phyloP scores from a whole-genome alignment of 2,888 invertebrate genomes.

The Cheilosia grossa region DNA sequence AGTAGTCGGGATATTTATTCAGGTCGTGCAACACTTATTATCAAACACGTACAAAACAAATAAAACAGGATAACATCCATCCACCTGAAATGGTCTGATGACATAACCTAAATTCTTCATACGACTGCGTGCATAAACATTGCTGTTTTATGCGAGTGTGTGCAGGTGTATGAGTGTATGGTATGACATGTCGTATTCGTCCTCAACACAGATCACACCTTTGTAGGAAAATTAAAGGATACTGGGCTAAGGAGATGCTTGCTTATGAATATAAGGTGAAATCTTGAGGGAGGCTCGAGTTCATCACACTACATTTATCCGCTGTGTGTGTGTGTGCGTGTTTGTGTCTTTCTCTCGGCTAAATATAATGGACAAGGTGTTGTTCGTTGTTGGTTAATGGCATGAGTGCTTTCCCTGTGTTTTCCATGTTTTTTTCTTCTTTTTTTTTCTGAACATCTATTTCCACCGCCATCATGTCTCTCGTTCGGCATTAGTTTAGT shows the following conservation, averaged over 20 bases:
- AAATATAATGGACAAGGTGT: slow-evolving; percentile 73
- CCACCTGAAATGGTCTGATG: slow-evolving; percentile 75
- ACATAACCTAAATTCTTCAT: slow-evolving; percentile 75
- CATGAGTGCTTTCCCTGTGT: slow-evolving; percentile 66
- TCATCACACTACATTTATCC: background rate
- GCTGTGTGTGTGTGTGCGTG: slow-evolving; percentile 20
- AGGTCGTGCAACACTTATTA: slow-evolving; percentile 75
- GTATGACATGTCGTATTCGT: slow-evolving; percentile 28
- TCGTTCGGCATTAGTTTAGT: slow-evolving; percentile 56
- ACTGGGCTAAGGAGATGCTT: slow-evolving; percentile 34
- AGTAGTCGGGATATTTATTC: slow-evolving; percentile 71
- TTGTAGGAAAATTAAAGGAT: slow-evolving; percentile 61
- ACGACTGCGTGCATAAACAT: slow-evolving; percentile 75
- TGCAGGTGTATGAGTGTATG: slow-evolving; percentile 6
- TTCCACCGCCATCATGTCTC: background rate
- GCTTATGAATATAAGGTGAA: slow-evolving; percentile 69
- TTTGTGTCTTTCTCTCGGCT: slow-evolving; percentile 37
- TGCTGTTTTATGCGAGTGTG: slow-evolving; percentile 54
- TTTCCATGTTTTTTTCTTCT: background rate
- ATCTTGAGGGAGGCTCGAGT: slow-evolving; percentile 59
- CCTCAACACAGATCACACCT: slow-evolving; percentile 68
- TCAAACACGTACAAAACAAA: slow-evolving; percentile 75
- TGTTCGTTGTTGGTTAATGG: slow-evolving; percentile 70
- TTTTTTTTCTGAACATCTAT: slow-evolving; percentile 17
- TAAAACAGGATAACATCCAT: slow-evolving; percentile 75